Evolutionary conservation across 2,888 invertebrate genomes (phyloP).

Genomic region (Adelognathus sp.): DNA sequence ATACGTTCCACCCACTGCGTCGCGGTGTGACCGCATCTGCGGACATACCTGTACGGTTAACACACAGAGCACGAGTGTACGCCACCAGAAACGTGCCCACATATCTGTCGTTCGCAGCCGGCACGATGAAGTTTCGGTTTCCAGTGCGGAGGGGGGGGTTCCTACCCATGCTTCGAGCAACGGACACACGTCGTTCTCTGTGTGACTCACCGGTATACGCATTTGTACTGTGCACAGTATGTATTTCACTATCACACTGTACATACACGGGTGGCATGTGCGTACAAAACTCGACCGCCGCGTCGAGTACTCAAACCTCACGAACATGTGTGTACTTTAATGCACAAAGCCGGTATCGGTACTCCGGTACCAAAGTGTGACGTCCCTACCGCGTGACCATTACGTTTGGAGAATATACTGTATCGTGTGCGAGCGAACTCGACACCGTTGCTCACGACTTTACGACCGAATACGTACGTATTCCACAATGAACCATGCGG

Average conservation of each 20-base stretch:
- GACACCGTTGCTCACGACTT: slow-evolving; percentile 54
- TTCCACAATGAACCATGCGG: slow-evolving; percentile 37
- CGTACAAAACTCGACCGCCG: slow-evolving; percentile 12
- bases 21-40: slow-evolving; percentile 45
- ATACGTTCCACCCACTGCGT: slow-evolving; percentile 38
- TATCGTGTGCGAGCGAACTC: slow-evolving; percentile 47
- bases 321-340: background rate
- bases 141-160: no score
- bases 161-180: slow-evolving; percentile 52
- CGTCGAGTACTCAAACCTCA: slow-evolving; percentile 30
- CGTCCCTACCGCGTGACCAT: background rate
- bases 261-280: slow-evolving; percentile 8
- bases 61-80: background rate
- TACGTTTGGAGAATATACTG: background rate
- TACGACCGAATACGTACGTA: slow-evolving; percentile 47
- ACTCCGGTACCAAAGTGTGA: background rate
- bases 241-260: background rate
- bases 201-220: slow-evolving; percentile 48
- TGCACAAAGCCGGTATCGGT: background rate
- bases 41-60: background rate
- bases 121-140: slow-evolving; percentile 19
- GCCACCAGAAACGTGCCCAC: background rate
- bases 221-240: slow-evolving; percentile 25
- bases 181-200: slow-evolving; percentile 42
- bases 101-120: slow-evolving; percentile 13